A percentile compares a stretch with the other conserved stretches of the same genome.
Conservation (phyloP, 2,113 vertebrate species). For the Pseudorasbora parva region DNA sequence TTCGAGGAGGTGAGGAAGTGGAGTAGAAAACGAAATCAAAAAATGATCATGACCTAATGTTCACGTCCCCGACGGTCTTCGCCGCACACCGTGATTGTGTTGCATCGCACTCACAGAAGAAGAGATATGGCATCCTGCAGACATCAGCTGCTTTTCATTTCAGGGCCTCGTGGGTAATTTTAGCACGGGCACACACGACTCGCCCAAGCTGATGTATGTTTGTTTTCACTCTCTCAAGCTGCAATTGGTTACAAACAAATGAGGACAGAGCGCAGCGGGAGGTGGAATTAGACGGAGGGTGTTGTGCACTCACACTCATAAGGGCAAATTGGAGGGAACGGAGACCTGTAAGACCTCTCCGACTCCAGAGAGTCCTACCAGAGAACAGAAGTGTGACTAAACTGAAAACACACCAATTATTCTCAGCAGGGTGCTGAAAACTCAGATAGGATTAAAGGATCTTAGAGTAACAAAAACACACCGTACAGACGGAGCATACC, state of each 20-base stretch:
- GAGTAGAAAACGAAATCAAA: conserved; percentile 35
- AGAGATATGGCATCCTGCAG: conserved; percentile 19
- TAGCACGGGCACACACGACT: conserved; percentile 22
- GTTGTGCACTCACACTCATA: conserved; percentile 39
- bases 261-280: conserved; percentile 33
- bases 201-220: conserved; percentile 41
- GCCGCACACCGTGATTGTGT: not conserved
- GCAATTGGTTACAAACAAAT: conserved; percentile 51
- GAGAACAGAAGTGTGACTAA: conserved; percentile 52
- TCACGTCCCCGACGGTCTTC: not conserved
- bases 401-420: conserved; percentile 55
- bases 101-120: not conserved
- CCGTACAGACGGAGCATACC: not conserved
- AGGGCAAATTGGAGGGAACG: conserved; percentile 38
- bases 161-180: conserved; percentile 10
- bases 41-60: conserved; percentile 3
- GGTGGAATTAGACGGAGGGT: conserved; percentile 38
- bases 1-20: not conserved
- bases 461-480: conserved; percentile 24
- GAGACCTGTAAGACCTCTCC: conserved; percentile 32
- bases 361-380: conserved; percentile 37
- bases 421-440: conserved; percentile 35
- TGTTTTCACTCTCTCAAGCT: conserved; percentile 45
- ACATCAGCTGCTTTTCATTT: conserved; percentile 45
- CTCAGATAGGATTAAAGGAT: conserved; percentile 35